Evolutionary conservation across 1,140 invertebrate species (phyloP), one percentile per base, ranked within the genome.

Genomic region (Drosophila murphyi): DNA sequence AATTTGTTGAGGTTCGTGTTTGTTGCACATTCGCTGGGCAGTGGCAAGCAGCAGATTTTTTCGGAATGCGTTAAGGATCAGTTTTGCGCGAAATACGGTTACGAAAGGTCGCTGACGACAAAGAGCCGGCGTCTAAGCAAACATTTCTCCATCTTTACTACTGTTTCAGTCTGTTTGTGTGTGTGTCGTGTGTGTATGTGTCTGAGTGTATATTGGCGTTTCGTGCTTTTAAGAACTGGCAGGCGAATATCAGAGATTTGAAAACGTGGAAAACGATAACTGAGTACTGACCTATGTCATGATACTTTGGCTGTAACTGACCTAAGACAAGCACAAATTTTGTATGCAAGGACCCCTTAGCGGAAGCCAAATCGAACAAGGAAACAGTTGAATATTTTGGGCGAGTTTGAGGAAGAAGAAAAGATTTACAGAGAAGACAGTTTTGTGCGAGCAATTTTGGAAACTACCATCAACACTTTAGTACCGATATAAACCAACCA

Each of bases 81-180:
- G 90, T 92, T 92, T 91, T 89, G 77, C 90, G 90, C 90, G 90
- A 92, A 92, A 89, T 92, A 92, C 90, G 78, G 87, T 87, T 76
- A 92, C 82, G 90, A 92, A 87, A 92, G 90, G 90, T 92, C 89
- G 90, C 85, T 78, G 73, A 65, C 70, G 83, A 83, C 72, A 63
- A 73, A 82, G 50, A 69, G 74, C 80, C 87, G 85, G 86, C 75
- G 71, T 89, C 76, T 61, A 64, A 80, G 60, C 47, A 80, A 89
- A 85, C 68, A 85, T 65, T 89, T 80, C 51, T 45, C 34, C 54
- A n/a, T 60, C 64, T 61, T 61, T 73, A 34, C 60, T 56, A 61
- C 41, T 72, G 60, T 35, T 51, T 64, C 39, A 55, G 20, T 12
- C 60, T 60, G 55, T 60, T 43, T 67, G 34, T 72, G 43, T 39